phyloP scores from a whole-genome alignment of 2,113 vertebrate species.

The Drymodes brunneopygia region DNA sequence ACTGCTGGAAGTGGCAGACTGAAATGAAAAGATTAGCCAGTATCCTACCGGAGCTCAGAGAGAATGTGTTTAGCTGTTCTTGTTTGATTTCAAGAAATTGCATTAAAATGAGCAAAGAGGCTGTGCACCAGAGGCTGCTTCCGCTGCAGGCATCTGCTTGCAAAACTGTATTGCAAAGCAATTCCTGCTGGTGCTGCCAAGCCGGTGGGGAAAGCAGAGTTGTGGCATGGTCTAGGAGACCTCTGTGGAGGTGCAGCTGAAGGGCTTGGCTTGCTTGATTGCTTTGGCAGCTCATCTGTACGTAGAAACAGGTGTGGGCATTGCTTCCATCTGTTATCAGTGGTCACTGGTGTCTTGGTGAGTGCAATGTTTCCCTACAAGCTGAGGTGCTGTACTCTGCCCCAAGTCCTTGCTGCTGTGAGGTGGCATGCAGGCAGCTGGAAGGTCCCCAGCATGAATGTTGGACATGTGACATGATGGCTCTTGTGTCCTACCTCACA shows the following conservation, averaged over 20 bases:
- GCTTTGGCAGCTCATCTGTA: background rate
- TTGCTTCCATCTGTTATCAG: background rate
- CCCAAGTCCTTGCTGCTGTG: background rate
- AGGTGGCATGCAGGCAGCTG: background rate
- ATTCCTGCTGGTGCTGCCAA: background rate
- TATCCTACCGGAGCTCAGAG: background rate
- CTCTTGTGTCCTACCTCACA: background rate
- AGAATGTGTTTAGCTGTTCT: background rate
- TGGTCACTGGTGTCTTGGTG: background rate
- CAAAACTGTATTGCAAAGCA: background rate
- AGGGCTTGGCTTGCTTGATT: background rate
- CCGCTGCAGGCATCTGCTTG: background rate
- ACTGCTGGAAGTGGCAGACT: background rate
- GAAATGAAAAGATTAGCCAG: background rate
- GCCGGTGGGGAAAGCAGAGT: fast-evolving
- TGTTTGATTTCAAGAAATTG: background rate
- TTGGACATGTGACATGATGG: background rate
- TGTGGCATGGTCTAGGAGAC: background rate
- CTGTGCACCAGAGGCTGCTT: background rate
- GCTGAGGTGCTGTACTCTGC: fast-evolving
- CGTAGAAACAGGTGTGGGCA: background rate
- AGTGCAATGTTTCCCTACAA: background rate
- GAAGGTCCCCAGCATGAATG: fast-evolving
- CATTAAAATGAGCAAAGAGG: background rate
- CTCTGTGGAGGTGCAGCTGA: background rate